phyloP scores from a whole-genome alignment of 2,113 vertebrate genomes.

The Casuarius casuarius region DNA sequence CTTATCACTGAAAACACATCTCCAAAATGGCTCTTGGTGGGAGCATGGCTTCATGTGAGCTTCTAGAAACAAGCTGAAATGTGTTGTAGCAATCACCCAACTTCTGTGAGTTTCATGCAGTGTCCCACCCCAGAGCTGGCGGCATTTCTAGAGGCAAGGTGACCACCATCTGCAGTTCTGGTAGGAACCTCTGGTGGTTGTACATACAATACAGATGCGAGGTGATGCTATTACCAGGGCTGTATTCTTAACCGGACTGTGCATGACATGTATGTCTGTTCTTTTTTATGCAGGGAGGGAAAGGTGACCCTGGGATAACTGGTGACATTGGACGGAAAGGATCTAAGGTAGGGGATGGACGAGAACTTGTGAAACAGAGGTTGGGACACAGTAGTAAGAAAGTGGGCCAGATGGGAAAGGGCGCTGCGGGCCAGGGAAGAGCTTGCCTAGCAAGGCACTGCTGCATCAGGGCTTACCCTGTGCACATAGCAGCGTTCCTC shows the following conservation, averaged over 20 bases:
- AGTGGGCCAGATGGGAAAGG: neutral
- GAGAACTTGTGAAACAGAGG: neutral
- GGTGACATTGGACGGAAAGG: constrained; percentile 83
- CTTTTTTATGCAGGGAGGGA: constrained; percentile 75
- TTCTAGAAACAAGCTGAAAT: neutral
- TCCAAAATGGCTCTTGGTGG: neutral
- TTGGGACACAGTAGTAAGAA: neutral
- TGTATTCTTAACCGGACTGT: neutral
- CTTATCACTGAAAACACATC: neutral
- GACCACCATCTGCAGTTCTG: neutral
- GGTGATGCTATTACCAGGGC: neutral
- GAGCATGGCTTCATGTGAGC: neutral
- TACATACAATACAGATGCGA: neutral
- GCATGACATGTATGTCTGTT: neutral
- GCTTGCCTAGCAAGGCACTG: neutral
- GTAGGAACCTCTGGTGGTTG: neutral
- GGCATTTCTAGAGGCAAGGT: neutral
- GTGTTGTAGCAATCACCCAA: neutral
- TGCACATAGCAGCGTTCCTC: neutral
- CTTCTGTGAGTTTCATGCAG: neutral
- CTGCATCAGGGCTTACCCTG: neutral
- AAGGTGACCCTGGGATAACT: constrained; percentile 78
- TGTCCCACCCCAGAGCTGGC: neutral
- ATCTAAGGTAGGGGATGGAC: constrained; percentile 78
- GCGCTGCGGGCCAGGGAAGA: neutral